Evolutionary conservation across 2,888 invertebrate species (phyloP), one percentile per base, ranked within the genome.

Genomic region (Netelia inedita): DNA sequence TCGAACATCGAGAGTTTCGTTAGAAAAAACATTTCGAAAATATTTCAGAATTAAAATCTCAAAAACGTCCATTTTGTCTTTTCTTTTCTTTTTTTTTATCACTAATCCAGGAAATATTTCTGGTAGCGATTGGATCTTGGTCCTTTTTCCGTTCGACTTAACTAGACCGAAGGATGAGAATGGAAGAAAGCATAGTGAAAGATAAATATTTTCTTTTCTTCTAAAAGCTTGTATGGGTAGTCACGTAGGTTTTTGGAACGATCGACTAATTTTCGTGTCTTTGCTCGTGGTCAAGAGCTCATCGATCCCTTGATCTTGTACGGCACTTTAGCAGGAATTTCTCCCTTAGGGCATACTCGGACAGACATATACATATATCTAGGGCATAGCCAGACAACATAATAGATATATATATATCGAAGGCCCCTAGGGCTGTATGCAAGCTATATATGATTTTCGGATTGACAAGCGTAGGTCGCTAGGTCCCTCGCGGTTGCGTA

Each of bases 381-480:
- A 28, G 5, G 28, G 28, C 28, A 28, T 28, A 5, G 16, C 2
- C 1, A 2, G 43, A 10, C 21, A 68, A 14, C 14, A 35, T 21
- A 28, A 69, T n/a, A 23, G 14, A 68, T 16, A 69, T 14, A 55
- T 35, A 21, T 9, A 57, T 43, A 43, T 46, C 1, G 14, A 46
- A 11, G 41, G 19, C 8, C 19, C 57, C 11, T 19, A 19, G 5
- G 41, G 63, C 6, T 23, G 16, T 43, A 21, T 55, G 41, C 61
- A 68, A 23, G 69, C 63, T 82, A 72, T 74, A 61, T 72, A 73
- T 79, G 73, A 79, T 69, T 74, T 74, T 73, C 69, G 63, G 74
- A 79, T 83, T 74, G 74, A 83, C 83, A 79, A 79, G 74, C 83
- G 73, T 79, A 79, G 28, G 79, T 73, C 69, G 61, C 53, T 59